phyloP scores from a whole-genome alignment of 2,888 invertebrate species.

The Tortrix viridana region DNA sequence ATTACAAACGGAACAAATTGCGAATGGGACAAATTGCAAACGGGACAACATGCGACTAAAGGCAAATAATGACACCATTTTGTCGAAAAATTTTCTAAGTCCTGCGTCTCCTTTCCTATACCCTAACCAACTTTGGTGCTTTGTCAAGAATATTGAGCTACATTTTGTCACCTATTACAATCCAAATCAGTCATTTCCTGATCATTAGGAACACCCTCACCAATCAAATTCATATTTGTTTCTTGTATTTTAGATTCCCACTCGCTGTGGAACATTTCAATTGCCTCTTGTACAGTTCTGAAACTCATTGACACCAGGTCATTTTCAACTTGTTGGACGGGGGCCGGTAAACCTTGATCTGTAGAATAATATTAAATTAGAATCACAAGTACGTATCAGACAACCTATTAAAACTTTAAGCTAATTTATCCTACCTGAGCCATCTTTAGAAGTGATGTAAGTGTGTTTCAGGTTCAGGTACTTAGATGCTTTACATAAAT shows the following conservation, averaged over 20 bases:
- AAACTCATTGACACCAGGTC: constrained; percentile 61
- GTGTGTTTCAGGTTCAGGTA: constrained; percentile 87
- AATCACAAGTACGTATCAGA: constrained; percentile 3
- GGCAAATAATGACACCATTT: no score
- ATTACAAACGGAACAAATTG: no score
- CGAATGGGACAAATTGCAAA: no score
- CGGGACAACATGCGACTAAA: no score
- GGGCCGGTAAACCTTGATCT: constrained; percentile 53
- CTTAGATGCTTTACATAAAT: constrained; percentile 86
- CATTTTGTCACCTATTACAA: constrained; percentile 5
- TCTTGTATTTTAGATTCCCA: constrained; percentile 29
- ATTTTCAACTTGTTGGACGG: constrained; percentile 49
- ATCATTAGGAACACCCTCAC: constrained; percentile 4
- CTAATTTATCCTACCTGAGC: constrained; percentile 49
- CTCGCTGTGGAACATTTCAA: constrained; percentile 61
- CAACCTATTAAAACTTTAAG: background rate
- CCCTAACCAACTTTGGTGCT: background rate
- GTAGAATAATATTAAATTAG: constrained; percentile 32
- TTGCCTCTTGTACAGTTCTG: constrained; percentile 62
- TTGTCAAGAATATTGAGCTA: background rate
- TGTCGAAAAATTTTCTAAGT: no score
- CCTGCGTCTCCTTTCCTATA: no score
- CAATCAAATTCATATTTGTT: constrained; percentile 3
- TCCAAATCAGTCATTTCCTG: constrained; percentile 22
- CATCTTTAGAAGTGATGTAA: constrained; percentile 82